Evolutionary conservation across 2,113 vertebrate genomes (phyloP).

Genomic region (Callochromis pleurospilus): DNA sequence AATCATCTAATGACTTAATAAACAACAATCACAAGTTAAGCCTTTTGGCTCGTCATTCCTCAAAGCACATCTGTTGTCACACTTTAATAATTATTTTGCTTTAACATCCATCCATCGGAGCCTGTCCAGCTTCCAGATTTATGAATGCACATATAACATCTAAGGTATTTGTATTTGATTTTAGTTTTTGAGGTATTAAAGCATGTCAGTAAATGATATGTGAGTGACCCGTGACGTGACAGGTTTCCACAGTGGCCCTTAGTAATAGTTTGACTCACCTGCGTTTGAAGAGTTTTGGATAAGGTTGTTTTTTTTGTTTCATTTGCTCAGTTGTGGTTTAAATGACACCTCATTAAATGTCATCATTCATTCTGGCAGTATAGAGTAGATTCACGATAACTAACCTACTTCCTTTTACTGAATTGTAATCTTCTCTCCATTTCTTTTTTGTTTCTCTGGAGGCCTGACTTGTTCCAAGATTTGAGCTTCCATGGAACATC

Average conservation of each 20-base stretch:
- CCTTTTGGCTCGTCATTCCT: not conserved
- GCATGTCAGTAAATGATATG: not conserved
- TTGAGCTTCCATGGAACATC: not conserved
- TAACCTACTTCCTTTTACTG: not conserved
- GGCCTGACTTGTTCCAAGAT: not conserved
- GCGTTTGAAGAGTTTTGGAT: not conserved
- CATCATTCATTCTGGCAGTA: not conserved
- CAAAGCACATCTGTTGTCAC: not conserved
- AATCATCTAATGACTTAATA: not conserved
- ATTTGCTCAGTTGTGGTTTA: not conserved
- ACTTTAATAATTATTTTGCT: not conserved
- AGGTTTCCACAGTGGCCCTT: not conserved
- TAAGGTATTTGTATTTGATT: not conserved
- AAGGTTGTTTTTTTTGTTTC: not conserved
- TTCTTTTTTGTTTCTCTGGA: not conserved
- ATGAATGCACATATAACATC: not conserved
- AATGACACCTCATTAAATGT: not conserved
- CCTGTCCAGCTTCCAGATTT: not conserved
- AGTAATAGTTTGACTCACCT: not conserved
- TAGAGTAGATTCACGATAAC: not conserved
- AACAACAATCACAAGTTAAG: not conserved
- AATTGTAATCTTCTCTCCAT: not conserved
- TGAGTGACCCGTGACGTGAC: not conserved
- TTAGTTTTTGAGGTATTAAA: not conserved
- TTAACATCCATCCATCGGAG: not conserved